Evolutionary conservation across 2,113 vertebrate species (phyloP), one percentile per base, ranked within the genome.

Genomic region (Scomber scombrus): DNA sequence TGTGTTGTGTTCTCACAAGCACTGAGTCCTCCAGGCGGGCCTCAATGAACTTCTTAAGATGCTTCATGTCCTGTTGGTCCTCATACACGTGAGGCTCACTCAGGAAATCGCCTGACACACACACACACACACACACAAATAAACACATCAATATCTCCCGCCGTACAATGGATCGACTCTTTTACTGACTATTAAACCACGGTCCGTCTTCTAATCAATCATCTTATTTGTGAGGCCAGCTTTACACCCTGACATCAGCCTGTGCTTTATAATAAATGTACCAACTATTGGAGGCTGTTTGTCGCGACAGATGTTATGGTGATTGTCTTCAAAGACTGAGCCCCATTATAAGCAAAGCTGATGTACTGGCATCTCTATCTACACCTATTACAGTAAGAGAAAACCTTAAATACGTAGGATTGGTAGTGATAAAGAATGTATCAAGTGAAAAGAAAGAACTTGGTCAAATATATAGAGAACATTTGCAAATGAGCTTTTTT

Each of bases 301-400:
- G 93, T 89, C 94, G 77, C 95, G 95, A 74, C 95, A 96, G 70
- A 96, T 91, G 71, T 78, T 94, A 83, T 95, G 95, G 85, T 93
- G 96, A 0, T 95, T 94, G 67, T 96, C 85, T 86, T 96, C 91
- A 15, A 97, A 95, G 71, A 94, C 91, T 7, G 92, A 90, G 56
- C 90, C 95, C 2, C 96, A 90, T 54, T 95, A 90, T 88, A 60
- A 96, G 31, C 50, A 40, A 40, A 40, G 34, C 7, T 40, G 34
- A 40, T 6, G 9, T 9, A 40, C 34, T 34, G 31, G 31, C 31
- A 34, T 34, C 31, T 40, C 8, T 9, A 40, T 40, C 34, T 7
- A 34, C 31, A 34, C 31, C 5, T 40, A 9, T 9, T 40, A 40
- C 8, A 9, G 34, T 40, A 40, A 6, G 34, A 40, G 34, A 40